A percentile compares a stretch with the other conserved stretches of the same genome.
Evolutionary conservation across 1,140 invertebrate species (phyloP).

Genomic region (Lethocerus indicus): DNA sequence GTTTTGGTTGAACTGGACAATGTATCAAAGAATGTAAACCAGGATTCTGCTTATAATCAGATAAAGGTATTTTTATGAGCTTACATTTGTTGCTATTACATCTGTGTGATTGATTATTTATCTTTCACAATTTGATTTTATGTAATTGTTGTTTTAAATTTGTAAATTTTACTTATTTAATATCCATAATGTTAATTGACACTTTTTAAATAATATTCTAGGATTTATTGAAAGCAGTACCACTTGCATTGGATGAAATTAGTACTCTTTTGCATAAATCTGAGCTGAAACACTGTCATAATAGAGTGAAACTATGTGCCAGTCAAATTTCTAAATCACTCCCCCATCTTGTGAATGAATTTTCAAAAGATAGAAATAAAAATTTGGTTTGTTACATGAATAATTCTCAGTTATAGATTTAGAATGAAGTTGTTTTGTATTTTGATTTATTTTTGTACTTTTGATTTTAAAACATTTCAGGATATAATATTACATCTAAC

Average conservation of each 20-base stretch:
- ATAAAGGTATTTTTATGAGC: too few species aligned
- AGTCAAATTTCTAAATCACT: slow-evolving; percentile 9
- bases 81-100: too few species aligned
- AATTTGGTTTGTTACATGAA: not conserved
- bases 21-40: too few species aligned
- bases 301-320: slow-evolving; percentile 8
- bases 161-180: too few species aligned
- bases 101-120: too few species aligned
- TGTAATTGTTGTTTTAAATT: too few species aligned
- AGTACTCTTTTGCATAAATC: not conserved
- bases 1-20: too few species aligned
- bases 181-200: too few species aligned
- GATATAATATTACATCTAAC: slow-evolving; percentile 5
- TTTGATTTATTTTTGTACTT: not conserved
- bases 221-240: not conserved
- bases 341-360: not conserved
- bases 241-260: not conserved
- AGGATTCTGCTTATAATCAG: too few species aligned
- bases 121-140: too few species aligned
- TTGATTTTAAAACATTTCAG: slow-evolving; percentile 1
- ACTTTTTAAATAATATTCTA: too few species aligned
- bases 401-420: not conserved
- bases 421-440: not conserved
- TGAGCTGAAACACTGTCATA: not conserved
- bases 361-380: not conserved